Evolutionary conservation across 2,113 vertebrate genomes (phyloP), one percentile per base, ranked within the genome.

Genomic region (Erythrocebus patas): DNA sequence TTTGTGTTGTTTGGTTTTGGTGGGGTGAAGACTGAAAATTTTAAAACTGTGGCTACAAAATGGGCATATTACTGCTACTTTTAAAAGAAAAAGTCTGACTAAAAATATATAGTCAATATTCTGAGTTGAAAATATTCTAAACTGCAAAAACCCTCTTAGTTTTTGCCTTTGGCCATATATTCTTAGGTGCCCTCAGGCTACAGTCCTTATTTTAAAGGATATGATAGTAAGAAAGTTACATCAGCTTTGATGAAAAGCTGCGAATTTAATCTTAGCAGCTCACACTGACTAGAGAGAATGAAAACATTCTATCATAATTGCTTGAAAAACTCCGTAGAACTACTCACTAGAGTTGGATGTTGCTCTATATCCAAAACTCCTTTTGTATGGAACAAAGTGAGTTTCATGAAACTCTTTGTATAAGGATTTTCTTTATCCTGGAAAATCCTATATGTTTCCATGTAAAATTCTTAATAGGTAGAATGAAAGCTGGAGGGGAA

Each of bases 241-340:
- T 64, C 32, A 50, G 20, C 6, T 35, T 73, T 66, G 27, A 84
- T 89, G 57, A 32, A 80, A 96, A 57, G 0, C 59, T 84, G 22
- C n/a, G 66, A 8, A 84, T 89, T 83, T 92, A 35, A 70, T 93
- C 81, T 88, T 50, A 96, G 86, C 95, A 81, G 64, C 25, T 93
- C 23, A 0, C 81, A 22, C 43, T 86, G 50, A 86, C 70, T 66
- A 82, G 35, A 72, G 64, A 86, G 73, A 95, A 70, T 52, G 50
- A 72, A 89, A 94, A 92, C 4, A 76, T 87, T 79, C 30, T 90
- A 16, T 75, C 83, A 23, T 93, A 75, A 81, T 64, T 93, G 35
- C 70, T 83, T 81, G 55, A 22, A 78, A 78, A 93, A 79, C 32
- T 92, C 57, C 48, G 38, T 64, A 87, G 25, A 75, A 48, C 30